These are phyloP conservation scores for Scolopax mira DNA, from an alignment of 2,113 vertebrate genomes.

Conservation along the genomic window DNA sequence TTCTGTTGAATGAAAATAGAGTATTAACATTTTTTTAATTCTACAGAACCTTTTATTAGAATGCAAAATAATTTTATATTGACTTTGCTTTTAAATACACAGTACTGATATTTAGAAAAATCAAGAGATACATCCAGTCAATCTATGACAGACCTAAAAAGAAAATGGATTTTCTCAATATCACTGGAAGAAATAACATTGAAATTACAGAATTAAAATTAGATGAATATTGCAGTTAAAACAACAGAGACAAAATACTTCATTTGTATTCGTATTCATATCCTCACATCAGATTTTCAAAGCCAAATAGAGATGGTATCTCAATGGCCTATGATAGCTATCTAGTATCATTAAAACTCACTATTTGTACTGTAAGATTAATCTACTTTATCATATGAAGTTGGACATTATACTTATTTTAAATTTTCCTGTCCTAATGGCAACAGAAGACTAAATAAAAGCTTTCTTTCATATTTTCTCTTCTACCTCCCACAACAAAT, in stretches of 20 bases:
- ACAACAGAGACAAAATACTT: neutral
- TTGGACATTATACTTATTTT: neutral
- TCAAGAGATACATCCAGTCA: neutral
- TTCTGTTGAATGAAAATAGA: neutral
- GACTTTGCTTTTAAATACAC: neutral
- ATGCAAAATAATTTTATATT: neutral
- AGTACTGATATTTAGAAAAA: neutral
- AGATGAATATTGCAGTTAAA: neutral
- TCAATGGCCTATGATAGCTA: fast-evolving
- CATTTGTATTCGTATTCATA: neutral
- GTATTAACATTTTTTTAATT: neutral
- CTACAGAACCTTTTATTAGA: neutral
- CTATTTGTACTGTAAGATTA: neutral
- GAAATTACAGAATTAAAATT: neutral
- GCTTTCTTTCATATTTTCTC: neutral
- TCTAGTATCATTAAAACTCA: neutral
- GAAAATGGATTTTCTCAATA: neutral
- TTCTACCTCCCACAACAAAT: neutral
- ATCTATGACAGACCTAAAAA: neutral
- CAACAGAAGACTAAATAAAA: neutral
- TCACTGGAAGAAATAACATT: neutral
- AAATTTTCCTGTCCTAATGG: neutral
- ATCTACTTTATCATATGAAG: neutral
- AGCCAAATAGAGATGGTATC: neutral
- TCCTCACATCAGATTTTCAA: neutral